Evolutionary conservation across 1,140 invertebrate species (phyloP).

Genomic region (Ctenoplectra terminalis): DNA sequence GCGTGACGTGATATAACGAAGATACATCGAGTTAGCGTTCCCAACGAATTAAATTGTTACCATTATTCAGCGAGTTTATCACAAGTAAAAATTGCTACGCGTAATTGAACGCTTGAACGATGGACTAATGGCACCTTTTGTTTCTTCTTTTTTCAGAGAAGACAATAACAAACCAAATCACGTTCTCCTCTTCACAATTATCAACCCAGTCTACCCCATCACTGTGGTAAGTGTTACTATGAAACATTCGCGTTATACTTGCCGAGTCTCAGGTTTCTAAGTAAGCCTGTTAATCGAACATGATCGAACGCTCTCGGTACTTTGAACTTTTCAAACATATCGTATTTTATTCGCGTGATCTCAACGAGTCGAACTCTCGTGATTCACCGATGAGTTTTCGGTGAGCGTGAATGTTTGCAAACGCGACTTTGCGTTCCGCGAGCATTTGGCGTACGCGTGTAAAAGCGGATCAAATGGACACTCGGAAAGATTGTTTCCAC

Average conservation of each 20-base stretch:
- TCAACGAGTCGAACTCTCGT: not conserved
- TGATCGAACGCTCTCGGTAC: not conserved
- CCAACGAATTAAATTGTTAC: conserved; percentile 31
- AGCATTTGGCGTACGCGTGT: not conserved
- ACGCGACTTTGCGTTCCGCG: not conserved
- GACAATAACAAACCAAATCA: conserved; percentile 90
- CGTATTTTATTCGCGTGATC: not conserved
- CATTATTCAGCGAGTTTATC: not conserved
- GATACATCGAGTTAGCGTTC: not conserved
- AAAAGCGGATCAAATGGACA: not conserved
- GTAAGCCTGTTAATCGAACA: not conserved
- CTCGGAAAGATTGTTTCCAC: not conserved
- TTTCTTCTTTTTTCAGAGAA: conserved; percentile 75
- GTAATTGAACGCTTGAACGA: too few relatives aligned
- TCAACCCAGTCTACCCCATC: conserved; percentile 98
- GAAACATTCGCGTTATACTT: not conserved
- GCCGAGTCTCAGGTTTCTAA: too few relatives aligned
- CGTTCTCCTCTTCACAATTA: conserved; percentile 96
- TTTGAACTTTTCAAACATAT: not conserved
- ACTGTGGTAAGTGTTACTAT: conserved; percentile 94
- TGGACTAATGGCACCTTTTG: not conserved
- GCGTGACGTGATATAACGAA: not conserved
- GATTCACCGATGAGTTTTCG: conserved; percentile 14
- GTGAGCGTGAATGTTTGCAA: conserved; percentile 11
- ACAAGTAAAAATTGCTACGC: not conserved